Conservation (phyloP, 2,888 invertebrate species). For the Galerucella pusilla region DNA sequence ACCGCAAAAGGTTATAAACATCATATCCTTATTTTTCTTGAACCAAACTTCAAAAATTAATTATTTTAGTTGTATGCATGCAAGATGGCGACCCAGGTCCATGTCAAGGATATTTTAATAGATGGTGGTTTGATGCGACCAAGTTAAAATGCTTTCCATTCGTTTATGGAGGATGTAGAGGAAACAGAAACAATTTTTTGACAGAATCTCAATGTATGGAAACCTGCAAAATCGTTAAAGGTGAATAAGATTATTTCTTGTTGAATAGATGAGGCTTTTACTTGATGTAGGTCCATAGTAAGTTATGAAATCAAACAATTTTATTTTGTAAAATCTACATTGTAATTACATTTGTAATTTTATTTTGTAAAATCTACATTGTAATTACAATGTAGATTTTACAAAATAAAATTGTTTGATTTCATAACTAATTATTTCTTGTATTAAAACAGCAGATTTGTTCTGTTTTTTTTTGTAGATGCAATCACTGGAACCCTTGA, state of each 20-base stretch:
- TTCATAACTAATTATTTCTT: too few relatives aligned
- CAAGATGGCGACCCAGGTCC: conserved; percentile 83
- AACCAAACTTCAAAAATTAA: too few relatives aligned
- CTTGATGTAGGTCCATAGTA: too few relatives aligned
- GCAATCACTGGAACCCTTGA: conserved; percentile 49
- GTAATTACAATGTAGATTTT: too few relatives aligned
- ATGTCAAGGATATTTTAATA: conserved; percentile 86
- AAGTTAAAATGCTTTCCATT: conserved; percentile 87
- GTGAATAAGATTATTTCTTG: conserved; percentile 48
- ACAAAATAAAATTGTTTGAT: too few relatives aligned
- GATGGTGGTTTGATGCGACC: conserved; percentile 85
- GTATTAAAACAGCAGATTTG: too few relatives aligned
- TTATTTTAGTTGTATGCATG: conserved; percentile 81
- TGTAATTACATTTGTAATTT: too few relatives aligned
- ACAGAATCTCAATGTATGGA: conserved; percentile 80
- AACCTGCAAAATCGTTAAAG: conserved; percentile 75
- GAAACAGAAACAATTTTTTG: conserved; percentile 92
- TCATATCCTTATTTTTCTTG: too few relatives aligned
- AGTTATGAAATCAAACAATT: too few relatives aligned
- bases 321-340: too few relatives aligned
- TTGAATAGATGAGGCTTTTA: too few relatives aligned
- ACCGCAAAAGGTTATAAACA: conserved; percentile 76
- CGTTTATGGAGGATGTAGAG: conserved; percentile 89
- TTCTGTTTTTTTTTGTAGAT: conserved; percentile 47
- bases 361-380: too few relatives aligned